A percentile compares a stretch with the other conserved stretches of the same genome.
These are phyloP conservation scores for Prionace glauca DNA, from an alignment of 2,797 vertebrate genomes.

Conservation along the genomic window DNA sequence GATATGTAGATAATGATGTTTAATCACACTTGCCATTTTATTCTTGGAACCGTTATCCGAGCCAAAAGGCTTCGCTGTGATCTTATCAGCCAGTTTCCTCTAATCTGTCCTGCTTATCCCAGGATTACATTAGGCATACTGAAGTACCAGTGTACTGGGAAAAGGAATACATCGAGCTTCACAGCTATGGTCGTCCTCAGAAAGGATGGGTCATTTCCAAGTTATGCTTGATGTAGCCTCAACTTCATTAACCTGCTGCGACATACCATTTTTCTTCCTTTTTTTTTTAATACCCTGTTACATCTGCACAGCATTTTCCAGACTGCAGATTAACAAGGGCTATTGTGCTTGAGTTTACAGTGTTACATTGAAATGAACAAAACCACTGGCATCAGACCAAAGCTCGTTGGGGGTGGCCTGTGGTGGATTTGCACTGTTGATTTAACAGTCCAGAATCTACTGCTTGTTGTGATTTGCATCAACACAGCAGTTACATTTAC, in stretches of 20 bases:
- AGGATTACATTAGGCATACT: not conserved
- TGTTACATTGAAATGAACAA: not conserved
- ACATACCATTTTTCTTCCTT: not conserved
- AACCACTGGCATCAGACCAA: not conserved
- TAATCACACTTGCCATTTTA: not conserved
- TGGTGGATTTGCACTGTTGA: not conserved
- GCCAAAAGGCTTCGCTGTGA: not conserved
- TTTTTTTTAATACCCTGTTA: not conserved
- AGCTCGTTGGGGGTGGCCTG: not conserved
- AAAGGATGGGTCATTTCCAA: slow-evolving; percentile 1
- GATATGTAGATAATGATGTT: not conserved
- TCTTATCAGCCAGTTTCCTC: not conserved
- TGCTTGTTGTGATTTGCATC: not conserved
- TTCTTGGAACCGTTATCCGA: not conserved
- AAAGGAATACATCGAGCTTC: not conserved
- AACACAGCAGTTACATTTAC: not conserved
- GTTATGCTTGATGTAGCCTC: not conserved
- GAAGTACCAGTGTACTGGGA: not conserved
- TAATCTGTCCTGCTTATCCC: slow-evolving; percentile 27
- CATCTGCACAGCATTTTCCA: not conserved
- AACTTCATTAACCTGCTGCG: not conserved
- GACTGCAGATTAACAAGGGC: not conserved
- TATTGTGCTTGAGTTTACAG: not conserved
- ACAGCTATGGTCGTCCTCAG: not conserved
- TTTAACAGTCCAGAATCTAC: not conserved